Conservation (phyloP, 2,888 invertebrate species). For the Agonopterix heracliana region DNA sequence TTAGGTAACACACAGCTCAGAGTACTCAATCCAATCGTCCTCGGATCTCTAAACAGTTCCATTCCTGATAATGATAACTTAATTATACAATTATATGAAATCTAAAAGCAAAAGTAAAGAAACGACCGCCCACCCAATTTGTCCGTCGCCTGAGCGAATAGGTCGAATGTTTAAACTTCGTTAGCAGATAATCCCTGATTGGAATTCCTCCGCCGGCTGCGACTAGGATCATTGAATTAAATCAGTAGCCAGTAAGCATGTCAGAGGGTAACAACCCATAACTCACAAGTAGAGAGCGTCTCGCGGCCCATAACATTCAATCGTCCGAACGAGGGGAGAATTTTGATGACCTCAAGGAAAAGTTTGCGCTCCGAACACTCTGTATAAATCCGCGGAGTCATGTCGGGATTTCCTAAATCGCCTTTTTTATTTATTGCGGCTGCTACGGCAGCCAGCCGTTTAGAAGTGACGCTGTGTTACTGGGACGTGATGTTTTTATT, state of each 20-base stretch:
- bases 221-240: slow-evolving; percentile 47
- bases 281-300: slow-evolving; percentile 63
- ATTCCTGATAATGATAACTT: too few relatives aligned
- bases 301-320: slow-evolving; percentile 72
- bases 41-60: too few relatives aligned
- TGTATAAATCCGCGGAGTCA: slow-evolving; percentile 70
- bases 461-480: slow-evolving; percentile 54
- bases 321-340: slow-evolving; percentile 68
- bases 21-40: too few relatives aligned
- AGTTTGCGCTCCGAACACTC: slow-evolving; percentile 62
- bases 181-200: slow-evolving; percentile 13
- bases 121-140: too few relatives aligned
- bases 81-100: too few relatives aligned
- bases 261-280: slow-evolving; percentile 58
- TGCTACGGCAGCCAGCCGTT: slow-evolving; percentile 56
- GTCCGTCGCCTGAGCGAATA: background rate
- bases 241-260: slow-evolving; percentile 54
- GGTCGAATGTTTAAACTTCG: slow-evolving; percentile 2
- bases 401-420: slow-evolving; percentile 71
- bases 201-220: slow-evolving; percentile 12
- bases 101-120: too few relatives aligned
- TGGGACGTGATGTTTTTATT: slow-evolving; percentile 45
- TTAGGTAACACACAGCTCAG: too few relatives aligned
- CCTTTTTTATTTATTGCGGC: slow-evolving; percentile 69
- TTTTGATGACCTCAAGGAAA: slow-evolving; percentile 71